Evolutionary conservation across 2,113 vertebrate species (phyloP).

Genomic region (Thryonomys swinderianus): DNA sequence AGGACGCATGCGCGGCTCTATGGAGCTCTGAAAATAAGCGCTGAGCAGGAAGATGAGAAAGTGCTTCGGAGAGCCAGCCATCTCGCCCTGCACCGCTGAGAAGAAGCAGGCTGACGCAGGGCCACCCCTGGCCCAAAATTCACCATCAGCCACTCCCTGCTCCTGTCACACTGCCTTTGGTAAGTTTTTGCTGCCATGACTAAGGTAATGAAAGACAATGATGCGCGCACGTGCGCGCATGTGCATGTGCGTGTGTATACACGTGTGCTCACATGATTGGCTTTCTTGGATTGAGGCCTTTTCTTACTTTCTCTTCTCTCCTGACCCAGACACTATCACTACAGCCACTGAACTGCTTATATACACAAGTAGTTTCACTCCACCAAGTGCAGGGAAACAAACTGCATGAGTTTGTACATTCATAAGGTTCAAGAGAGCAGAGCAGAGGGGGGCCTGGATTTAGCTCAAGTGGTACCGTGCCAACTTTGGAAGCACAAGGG

Average conservation of each 20-base stretch:
- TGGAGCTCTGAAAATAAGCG: slow-evolving; percentile 4
- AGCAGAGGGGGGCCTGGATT: too few relatives aligned
- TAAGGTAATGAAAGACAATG: slow-evolving; percentile 10
- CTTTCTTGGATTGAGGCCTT: background rate
- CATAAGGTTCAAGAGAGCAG: background rate
- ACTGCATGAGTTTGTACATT: background rate
- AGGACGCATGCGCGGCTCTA: background rate
- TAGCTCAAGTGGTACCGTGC: too few relatives aligned
- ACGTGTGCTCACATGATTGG: background rate
- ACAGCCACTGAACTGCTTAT: background rate
- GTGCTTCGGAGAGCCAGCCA: background rate
- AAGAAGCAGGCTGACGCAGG: background rate
- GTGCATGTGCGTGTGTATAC: background rate
- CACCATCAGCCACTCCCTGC: background rate
- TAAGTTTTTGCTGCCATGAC: background rate
- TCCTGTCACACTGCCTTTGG: background rate
- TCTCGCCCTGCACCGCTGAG: background rate
- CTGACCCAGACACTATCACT: background rate
- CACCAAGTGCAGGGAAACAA: background rate
- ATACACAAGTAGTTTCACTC: background rate
- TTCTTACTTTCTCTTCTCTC: background rate
- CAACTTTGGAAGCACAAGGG: too few relatives aligned
- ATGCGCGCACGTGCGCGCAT: background rate
- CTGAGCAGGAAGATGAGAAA: background rate
- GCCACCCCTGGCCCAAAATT: background rate